Evolutionary conservation across 2,888 invertebrate species (phyloP), one percentile per base, ranked within the genome.

Genomic region (Dryadula phaetusa): DNA sequence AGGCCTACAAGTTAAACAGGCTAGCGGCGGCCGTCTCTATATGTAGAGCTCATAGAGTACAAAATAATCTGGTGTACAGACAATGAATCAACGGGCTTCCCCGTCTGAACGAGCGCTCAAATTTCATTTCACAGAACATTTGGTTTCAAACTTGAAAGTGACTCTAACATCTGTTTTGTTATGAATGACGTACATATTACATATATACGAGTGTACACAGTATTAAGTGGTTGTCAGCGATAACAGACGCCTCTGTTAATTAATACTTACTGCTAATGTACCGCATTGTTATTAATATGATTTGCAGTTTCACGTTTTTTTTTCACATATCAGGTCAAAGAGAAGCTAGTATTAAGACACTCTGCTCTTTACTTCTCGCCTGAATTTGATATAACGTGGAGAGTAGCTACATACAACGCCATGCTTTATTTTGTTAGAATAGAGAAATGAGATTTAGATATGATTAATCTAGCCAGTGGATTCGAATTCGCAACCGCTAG

Each of bases 81-180:
- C 34, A 47, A 46, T 68, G 64, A 68, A 20, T 68, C 64, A 64
- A 32, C 47, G 68, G 61, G 22, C 47, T 68, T 54, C 68, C 68
- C 53, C 44, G 8, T 18, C 52, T 46, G 53, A 60, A 53, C 52
- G 25, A 28, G 64, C 61, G 54, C 40, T 56, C 53, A 67, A 61
- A 34, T 61, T 56, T 68, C 28, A 40, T 61, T 67, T 64, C 42
- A 52, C 44, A 67, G 49, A 32, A 6, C 34, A 60, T 22, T 61
- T 64, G 25, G 22, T 22, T 46, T 22, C 28, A 64, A 64, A 61
- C 52, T 53, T 34, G 46, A 68, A 64, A 60, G 42, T 32, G 40
- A 25, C 32, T 58, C 8, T 58, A 37, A 40, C 28, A 58, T 58
- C 37, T 44, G 62, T 34, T 46, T 56, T 18, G 25, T 46, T 18